phyloP scores from a whole-genome alignment of 35 echinoderm and acorn worm genomes.

The Nesometra sesokonis region DNA sequence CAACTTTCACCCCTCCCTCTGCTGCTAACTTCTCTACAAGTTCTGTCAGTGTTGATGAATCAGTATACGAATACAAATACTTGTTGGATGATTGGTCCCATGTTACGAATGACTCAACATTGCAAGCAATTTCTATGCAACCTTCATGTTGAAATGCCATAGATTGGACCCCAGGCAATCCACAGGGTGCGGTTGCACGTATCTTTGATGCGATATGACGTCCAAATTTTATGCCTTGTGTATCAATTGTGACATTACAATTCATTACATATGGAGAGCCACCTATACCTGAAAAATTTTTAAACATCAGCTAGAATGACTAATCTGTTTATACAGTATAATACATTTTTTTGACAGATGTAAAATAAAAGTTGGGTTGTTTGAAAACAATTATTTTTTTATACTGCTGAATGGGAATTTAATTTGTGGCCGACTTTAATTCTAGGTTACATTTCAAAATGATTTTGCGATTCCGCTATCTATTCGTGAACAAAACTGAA shows the following conservation, averaged over 20 bases:
- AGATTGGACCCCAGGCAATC: constrained; percentile 63
- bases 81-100: neutral
- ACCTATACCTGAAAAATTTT: constrained; percentile 51
- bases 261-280: constrained; percentile 81
- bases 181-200: constrained; percentile 43
- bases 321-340: too few relatives aligned
- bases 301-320: neutral
- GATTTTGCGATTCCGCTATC: too few relatives aligned
- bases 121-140: constrained; percentile 81
- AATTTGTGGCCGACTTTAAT: too few relatives aligned
- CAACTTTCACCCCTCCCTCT: constrained; percentile 15
- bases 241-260: constrained; percentile 77
- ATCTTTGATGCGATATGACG: constrained; percentile 46
- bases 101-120: constrained; percentile 38
- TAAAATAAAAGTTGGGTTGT: too few relatives aligned
- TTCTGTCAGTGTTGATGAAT: constrained; percentile 34
- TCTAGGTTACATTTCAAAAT: too few relatives aligned
- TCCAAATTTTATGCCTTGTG: constrained; percentile 38
- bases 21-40: constrained; percentile 42
- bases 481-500: too few relatives aligned
- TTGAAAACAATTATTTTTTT: too few relatives aligned
- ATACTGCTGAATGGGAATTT: too few relatives aligned
- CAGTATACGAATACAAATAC: constrained; percentile 27
- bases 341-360: too few relatives aligned
- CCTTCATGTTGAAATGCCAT: constrained; percentile 87